Base-by-base conservation (phyloP, 35 echinoderm and acorn worm species). In the Apostichopus parvimensis region DNA sequence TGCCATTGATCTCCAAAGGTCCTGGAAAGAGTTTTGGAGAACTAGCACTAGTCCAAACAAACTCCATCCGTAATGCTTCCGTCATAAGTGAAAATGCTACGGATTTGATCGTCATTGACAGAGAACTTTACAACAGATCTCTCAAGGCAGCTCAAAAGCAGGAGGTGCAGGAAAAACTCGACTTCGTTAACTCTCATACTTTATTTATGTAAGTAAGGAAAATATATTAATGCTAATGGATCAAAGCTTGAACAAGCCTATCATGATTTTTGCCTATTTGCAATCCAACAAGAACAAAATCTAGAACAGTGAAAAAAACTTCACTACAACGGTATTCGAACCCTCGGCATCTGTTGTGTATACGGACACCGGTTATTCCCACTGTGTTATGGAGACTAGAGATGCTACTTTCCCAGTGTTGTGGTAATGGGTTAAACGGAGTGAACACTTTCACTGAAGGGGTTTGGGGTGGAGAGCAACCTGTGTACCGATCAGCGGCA, bases 1-100 rank as follows among this genome's bases (percentile, higher is more conserved):
- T 45, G 34, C 4, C 34, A 45, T 56, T 54, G 54, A 77, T 25
- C 2, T 62, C 60, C 85, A 8, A 10, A 99, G 97, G 93, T 83
- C 57, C 93, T 4, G 97, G 97, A 22, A 96, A 99, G 80, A 95
- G 97, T 90, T 99, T 96, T 59, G 97, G 97, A 17, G 97, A 99
- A 72, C 79, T 99, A 60, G 97, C 97, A 4, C 61, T 99, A 60
- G 95, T 99, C 6, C 95, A 99, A 70, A 94, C 91, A 57, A 96
- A 96, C 55, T 87, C 76, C 6, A 77, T 96, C 15, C 91, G 97
- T 23, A 99, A 84, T 75, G 94, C 97, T 4, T 95, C 97, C 22
- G 92, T 99, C 58, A 93, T 99, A 25, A 79, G 93, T 1, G 92
- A 99, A 64, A 23, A 80, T 9, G 52, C 82, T n/a, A 96, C 94